Evolutionary conservation across 2,113 vertebrate species (phyloP).

Genomic region (Ramphastos sulfuratus): DNA sequence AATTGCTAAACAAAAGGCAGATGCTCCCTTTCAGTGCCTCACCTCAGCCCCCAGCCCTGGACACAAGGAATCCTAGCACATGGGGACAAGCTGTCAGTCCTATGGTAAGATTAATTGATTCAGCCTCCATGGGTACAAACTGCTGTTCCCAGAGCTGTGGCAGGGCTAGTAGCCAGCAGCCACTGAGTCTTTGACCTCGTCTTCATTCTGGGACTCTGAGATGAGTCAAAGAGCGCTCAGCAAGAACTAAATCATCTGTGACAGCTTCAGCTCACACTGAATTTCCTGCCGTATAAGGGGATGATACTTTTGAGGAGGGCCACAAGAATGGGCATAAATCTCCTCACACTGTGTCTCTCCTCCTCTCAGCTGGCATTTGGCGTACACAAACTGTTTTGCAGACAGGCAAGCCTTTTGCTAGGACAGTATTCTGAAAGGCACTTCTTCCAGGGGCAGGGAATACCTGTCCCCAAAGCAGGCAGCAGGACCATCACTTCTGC

Average conservation of each 20-base stretch:
- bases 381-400: background rate
- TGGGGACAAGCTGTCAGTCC: background rate
- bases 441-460: background rate
- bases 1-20: background rate
- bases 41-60: no score
- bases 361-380: background rate
- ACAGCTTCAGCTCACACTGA: background rate
- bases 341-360: background rate
- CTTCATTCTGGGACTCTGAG: conserved; percentile 10
- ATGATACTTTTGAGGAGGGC: background rate
- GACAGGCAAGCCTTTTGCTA: background rate
- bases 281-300: conserved; percentile 32
- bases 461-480: no score
- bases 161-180: background rate
- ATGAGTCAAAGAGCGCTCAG: conserved; percentile 32
- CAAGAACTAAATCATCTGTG: conserved; percentile 18
- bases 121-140: accelerated
- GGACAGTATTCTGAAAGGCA: background rate
- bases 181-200: background rate
- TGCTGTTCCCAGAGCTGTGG: background rate
- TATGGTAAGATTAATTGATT: background rate
- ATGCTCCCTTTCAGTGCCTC: background rate
- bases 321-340: background rate
- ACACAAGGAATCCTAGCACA: background rate
- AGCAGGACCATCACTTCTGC: background rate